Percentiles rank a stretch among this genome's conserved stretches.
Evolutionary conservation across 2,888 invertebrate species (phyloP).

Genomic region (Isoperla grammatica): DNA sequence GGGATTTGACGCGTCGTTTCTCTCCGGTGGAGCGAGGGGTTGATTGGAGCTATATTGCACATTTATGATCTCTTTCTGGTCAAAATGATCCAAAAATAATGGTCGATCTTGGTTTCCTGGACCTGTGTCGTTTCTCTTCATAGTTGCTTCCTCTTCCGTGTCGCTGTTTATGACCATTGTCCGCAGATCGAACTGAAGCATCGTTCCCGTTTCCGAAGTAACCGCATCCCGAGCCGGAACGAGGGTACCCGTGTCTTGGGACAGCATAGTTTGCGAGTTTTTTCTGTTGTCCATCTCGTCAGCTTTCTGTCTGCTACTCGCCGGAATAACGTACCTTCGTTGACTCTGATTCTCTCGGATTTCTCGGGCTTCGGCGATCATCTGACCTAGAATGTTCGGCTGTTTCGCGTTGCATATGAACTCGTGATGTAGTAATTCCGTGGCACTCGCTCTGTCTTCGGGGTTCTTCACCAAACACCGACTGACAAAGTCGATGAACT

Average conservation of each 20-base stretch:
- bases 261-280: constrained; percentile 69
- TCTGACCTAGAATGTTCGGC: constrained; percentile 77
- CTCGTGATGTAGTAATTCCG: constrained; percentile 79
- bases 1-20: too few relatives aligned
- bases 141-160: constrained; percentile 78
- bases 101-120: constrained; percentile 80
- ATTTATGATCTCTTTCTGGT: constrained; percentile 74
- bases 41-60: too few relatives aligned
- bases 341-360: constrained; percentile 77
- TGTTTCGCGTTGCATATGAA: constrained; percentile 87
- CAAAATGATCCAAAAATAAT: constrained; percentile 91
- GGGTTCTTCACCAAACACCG: constrained; percentile 91
- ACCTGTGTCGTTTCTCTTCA: constrained; percentile 88
- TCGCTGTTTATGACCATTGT: constrained; percentile 95
- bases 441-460: constrained; percentile 88
- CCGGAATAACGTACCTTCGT: constrained; percentile 49
- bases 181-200: constrained; percentile 68
- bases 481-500: constrained; percentile 96
- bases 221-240: constrained; percentile 52
- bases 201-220: constrained; percentile 48
- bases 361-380: constrained; percentile 92
- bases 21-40: too few relatives aligned
- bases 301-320: constrained; percentile 8
- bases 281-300: constrained; percentile 57
- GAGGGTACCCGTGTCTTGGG: constrained; percentile 58